These are phyloP conservation scores for Dione juno DNA, from an alignment of 2,888 invertebrate genomes.

Conservation along the genomic window DNA sequence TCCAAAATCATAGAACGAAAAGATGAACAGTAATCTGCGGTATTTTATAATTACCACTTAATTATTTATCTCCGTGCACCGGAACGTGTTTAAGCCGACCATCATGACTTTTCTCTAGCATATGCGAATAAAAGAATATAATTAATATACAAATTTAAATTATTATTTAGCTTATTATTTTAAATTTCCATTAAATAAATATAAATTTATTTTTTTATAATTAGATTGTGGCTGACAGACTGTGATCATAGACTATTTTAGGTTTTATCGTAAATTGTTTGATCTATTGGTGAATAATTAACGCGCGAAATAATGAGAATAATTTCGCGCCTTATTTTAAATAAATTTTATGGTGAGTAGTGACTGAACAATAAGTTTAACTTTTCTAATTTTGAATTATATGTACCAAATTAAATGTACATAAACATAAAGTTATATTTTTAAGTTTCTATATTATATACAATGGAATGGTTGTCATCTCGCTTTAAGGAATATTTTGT, in stretches of 20 bases:
- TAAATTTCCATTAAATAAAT: no score
- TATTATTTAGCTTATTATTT: no score
- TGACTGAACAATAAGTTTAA: not conserved
- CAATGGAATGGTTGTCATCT: no score
- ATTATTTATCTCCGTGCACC: conserved; percentile 65
- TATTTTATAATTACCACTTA: conserved; percentile 69
- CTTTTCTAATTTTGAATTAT: not conserved
- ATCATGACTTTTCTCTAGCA: conserved; percentile 40
- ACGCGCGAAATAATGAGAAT: not conserved
- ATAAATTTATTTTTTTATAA: not conserved
- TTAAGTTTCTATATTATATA: no score
- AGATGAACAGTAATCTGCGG: conserved; percentile 44
- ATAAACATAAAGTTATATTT: no score
- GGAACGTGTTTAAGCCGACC: conserved; percentile 60
- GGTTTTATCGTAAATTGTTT: no score
- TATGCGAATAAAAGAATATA: conserved; percentile 16
- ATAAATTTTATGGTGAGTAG: not conserved
- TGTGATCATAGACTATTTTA: conserved; percentile 3
- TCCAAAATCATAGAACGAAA: conserved; percentile 21
- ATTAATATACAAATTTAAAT: conserved; percentile 5
- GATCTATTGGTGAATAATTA: not conserved
- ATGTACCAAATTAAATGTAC: no score
- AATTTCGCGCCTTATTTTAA: not conserved
- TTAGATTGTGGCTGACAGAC: conserved; percentile 2
- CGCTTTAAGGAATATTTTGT: no score